Evolutionary conservation across 2,888 invertebrate genomes (phyloP).

Genomic region (Xylota sylvarum): DNA sequence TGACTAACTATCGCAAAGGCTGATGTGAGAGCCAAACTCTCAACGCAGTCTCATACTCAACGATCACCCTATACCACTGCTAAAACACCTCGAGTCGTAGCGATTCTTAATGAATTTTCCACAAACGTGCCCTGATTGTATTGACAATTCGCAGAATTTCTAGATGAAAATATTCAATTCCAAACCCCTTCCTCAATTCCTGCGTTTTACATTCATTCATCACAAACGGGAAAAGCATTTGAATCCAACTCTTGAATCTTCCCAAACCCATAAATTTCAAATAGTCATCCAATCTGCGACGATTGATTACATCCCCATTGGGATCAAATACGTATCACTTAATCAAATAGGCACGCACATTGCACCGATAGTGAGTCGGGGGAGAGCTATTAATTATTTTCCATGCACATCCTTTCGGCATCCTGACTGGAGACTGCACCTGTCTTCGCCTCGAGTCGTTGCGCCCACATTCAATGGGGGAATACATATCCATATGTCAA

Average conservation of each 20-base stretch:
- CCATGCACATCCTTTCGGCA: conserved; percentile 62
- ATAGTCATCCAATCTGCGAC: conserved; percentile 68
- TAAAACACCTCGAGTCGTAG: too few species aligned
- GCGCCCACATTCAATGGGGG: conserved; percentile 31
- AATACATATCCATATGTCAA: conserved; percentile 62
- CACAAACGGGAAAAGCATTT: not conserved
- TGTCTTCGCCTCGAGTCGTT: conserved; percentile 62
- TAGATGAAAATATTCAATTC: not conserved
- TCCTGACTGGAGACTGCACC: conserved; percentile 57
- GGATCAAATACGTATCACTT: conserved; percentile 73
- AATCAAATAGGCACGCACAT: conserved; percentile 72
- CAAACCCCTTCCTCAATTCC: not conserved
- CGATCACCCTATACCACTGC: too few species aligned
- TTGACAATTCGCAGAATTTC: not conserved
- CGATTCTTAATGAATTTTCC: not conserved
- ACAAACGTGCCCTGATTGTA: not conserved
- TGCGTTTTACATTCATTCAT: conserved; percentile 14
- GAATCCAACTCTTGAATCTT: conserved; percentile 9
- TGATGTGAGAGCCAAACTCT: too few species aligned
- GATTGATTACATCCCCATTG: conserved; percentile 73
- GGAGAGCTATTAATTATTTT: conserved; percentile 73
- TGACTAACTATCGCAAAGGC: too few species aligned
- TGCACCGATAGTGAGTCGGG: conserved; percentile 16
- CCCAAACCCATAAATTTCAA: conserved; percentile 60
- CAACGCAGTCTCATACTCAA: too few species aligned